Evolutionary conservation across 2,113 vertebrate genomes (phyloP).

Genomic region (Laticauda laticaudata): DNA sequence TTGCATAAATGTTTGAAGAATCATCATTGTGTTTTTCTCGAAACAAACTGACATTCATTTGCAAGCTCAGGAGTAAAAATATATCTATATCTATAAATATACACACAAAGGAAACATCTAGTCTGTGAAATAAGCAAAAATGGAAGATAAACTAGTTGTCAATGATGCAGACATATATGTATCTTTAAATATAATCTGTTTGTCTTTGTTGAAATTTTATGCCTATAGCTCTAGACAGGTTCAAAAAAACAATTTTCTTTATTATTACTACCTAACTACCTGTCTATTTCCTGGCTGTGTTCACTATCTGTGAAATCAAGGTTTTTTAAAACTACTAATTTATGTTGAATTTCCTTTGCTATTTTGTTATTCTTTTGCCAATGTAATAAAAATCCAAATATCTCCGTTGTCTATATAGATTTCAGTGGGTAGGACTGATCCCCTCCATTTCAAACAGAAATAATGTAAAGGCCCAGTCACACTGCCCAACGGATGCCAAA

Average conservation of each 20-base stretch:
- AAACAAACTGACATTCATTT: constrained; percentile 12
- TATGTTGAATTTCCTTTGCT: background rate
- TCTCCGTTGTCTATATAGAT: background rate
- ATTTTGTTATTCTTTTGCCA: background rate
- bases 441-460: background rate
- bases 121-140: background rate
- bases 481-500: too few relatives aligned
- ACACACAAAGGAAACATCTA: background rate
- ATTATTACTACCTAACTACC: background rate
- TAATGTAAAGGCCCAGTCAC: too few relatives aligned
- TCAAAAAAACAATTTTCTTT: background rate
- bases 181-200: background rate
- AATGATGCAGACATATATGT: background rate
- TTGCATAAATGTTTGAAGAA: constrained; percentile 18
- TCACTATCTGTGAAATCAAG: background rate
- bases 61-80: background rate
- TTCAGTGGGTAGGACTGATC: background rate
- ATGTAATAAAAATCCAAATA: background rate
- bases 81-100: background rate
- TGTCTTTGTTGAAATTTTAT: background rate
- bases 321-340: background rate
- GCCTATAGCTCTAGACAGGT: background rate
- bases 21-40: background rate
- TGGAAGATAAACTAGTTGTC: background rate
- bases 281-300: background rate